Base-by-base conservation (phyloP, 2,888 invertebrate genomes). In the Stictocephala bisonia region DNA sequence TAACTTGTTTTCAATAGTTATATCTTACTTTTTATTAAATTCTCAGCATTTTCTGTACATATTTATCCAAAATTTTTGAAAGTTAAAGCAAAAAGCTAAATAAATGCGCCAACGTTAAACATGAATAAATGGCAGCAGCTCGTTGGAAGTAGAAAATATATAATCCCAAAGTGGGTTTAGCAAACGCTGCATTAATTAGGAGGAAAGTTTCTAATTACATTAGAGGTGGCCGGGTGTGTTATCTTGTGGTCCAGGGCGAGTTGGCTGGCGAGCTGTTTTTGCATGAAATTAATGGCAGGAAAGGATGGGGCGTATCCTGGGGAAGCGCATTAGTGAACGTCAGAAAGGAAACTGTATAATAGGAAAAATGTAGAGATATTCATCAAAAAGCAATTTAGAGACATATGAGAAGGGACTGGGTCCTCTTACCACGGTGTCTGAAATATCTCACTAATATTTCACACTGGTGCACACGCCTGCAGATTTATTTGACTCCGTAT, bases 321-420 rank as follows among this genome's bases (percentile, higher is more conserved):
- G 64, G 22, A 27, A 66, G 66, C 71, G 44, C 66, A 64, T 64
- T 64, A 64, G 44, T 64, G 64, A 64, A 64, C 44, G 64, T 64
- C 64, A 64, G 64, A 64, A 64, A 64, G 64, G 64, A 64, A 64
- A 27, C 64, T 40, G 64, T 41, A 64, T 64, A 64, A 64, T 64
- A 64, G 64, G 64, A 64, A 64, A 64, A 64, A 64, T 64, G 64
- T 64, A 64, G 64, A 2, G 64, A 64, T 64, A 64, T 64, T 64
- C 64, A 64, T 64, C 64, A 64, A 64, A 64, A 64, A 64, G 64
- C 64, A 64, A 64, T 64, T 64, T 44, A 40, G 60, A 27, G 64
- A 40, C 64, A 64, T 64, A 64, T 27, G 64, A 64, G 64, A 64
- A 64, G 64, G 64, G 44, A 64, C 26, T 41, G 64, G 3, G 44